phyloP scores from a whole-genome alignment of 2,113 vertebrate species.

The Caracal caracal region DNA sequence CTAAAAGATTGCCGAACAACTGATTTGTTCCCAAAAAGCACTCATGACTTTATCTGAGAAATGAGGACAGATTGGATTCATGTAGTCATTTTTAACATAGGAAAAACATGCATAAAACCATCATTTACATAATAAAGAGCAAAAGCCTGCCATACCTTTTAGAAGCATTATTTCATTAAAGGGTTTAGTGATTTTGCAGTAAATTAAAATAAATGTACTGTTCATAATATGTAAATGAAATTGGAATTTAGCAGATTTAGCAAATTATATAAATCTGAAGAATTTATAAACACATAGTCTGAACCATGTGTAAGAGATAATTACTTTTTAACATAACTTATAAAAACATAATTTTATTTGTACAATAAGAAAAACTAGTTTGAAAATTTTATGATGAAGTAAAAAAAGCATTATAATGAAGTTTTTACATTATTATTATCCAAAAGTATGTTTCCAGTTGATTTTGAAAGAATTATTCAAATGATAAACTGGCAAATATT shows the following conservation, averaged over 20 bases:
- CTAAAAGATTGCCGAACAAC: constrained; percentile 22
- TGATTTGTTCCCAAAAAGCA: neutral
- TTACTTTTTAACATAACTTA: constrained; percentile 43
- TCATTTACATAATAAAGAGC: neutral
- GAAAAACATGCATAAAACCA: neutral
- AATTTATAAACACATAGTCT: constrained; percentile 56
- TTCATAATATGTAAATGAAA: constrained; percentile 21
- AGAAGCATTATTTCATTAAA: constrained; percentile 23
- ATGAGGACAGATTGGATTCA: constrained; percentile 18
- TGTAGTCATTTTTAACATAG: constrained; percentile 7
- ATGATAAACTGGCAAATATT: constrained; percentile 18
- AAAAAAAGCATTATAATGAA: constrained; percentile 3
- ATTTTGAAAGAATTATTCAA: constrained; percentile 58
- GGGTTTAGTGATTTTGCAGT: neutral
- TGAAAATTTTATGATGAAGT: neutral
- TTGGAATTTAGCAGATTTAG: constrained; percentile 1
- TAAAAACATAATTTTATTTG: constrained; percentile 37
- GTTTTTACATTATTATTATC: neutral
- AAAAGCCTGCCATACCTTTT: neutral
- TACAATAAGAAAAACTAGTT: constrained; percentile 17
- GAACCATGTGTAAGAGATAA: constrained; percentile 59
- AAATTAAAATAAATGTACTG: constrained; percentile 27
- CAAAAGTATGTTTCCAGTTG: constrained; percentile 17
- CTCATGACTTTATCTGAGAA: constrained; percentile 70
- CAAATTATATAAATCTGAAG: constrained; percentile 61